Evolutionary conservation across 2,888 invertebrate genomes (phyloP), one percentile per base, ranked within the genome.

Genomic region (Dryadula phaetusa): DNA sequence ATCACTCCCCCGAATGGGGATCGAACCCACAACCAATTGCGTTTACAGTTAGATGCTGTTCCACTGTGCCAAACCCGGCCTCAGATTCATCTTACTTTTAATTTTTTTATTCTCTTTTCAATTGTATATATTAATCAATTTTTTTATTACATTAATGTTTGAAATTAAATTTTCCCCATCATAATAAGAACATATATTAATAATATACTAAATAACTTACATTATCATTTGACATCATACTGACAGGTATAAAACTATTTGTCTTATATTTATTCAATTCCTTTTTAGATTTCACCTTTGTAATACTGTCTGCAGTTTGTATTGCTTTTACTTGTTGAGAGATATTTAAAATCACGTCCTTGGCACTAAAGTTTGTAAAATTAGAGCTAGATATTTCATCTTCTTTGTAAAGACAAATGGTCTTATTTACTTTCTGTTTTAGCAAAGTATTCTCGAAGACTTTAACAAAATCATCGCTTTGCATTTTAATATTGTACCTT

Each of bases 281-380:
- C 3, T 22, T 32, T 53, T 62, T 69, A 74, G 78, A 7, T 56
- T 58, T 49, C 22, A 32, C 20, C 46, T 49, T 75, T 62, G 63
- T 79, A 2, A 66, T 20, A 40, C 64, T 71, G 70, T 92, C 90
- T 1, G 90, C 87, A 3, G 70, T 76, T 49, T 87, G 84, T 5
- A 90, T 80, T 0, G 82, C 85, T 74, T 80, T 84, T n/a, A 92
- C 73, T 76, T 91, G 87, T 12, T 74, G 74, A 18, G 79, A 77
- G 10, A 91, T 83, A 69, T 74, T 79, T 20, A 76, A 70, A 70
- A 91, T 75, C 3, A 91, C 81, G 72, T 87, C 86, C 65, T 79
- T 54, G 14, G 67, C 47, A 37, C 58, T 64, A 16, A 67, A 54
- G 46, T 69, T 61, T 34, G 20, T 22, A 28, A 69, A 66, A 3